Percentiles rank a stretch among this genome's conserved stretches.
These are phyloP conservation scores for Chrosomus eos DNA, from an alignment of 2,797 vertebrate genomes.

Conservation along the genomic window DNA sequence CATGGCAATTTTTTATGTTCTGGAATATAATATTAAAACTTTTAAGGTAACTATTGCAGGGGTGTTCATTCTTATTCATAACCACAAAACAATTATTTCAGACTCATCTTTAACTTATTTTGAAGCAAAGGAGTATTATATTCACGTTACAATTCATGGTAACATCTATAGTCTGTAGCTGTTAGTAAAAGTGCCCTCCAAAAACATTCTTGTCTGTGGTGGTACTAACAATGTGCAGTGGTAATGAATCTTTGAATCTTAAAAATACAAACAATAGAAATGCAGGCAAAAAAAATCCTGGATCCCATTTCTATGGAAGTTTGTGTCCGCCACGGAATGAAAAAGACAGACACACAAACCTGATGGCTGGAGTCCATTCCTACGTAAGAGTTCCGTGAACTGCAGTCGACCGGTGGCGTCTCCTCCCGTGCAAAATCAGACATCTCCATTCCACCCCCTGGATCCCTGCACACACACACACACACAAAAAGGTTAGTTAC, in stretches of 20 bases:
- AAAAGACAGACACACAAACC: slow-evolving; percentile 74
- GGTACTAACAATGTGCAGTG: neutral
- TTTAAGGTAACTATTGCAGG: neutral
- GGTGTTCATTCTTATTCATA: neutral
- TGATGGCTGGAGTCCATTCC: slow-evolving; percentile 91
- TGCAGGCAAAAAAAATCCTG: neutral
- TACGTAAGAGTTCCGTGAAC: slow-evolving; percentile 97
- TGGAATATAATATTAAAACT: neutral
- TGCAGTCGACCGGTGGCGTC: slow-evolving; percentile 97
- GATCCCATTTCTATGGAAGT: neutral
- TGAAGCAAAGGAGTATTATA: neutral
- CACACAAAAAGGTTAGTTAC: slow-evolving; percentile 52
- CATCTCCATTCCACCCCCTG: slow-evolving; percentile 98
- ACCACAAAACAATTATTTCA: neutral
- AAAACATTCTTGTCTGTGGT: neutral
- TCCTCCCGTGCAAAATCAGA: slow-evolving; percentile 94
- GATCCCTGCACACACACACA: slow-evolving; percentile 83
- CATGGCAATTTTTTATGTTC: neutral
- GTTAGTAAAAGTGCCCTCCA: neutral
- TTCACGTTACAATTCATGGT: neutral
- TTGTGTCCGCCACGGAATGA: neutral
- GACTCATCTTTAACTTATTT: neutral
- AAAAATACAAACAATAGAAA: neutral
- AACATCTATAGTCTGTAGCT: neutral
- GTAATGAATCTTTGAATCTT: neutral